Evolutionary conservation across 2,888 invertebrate species (phyloP).

Genomic region (Pseudanteris insignis): DNA sequence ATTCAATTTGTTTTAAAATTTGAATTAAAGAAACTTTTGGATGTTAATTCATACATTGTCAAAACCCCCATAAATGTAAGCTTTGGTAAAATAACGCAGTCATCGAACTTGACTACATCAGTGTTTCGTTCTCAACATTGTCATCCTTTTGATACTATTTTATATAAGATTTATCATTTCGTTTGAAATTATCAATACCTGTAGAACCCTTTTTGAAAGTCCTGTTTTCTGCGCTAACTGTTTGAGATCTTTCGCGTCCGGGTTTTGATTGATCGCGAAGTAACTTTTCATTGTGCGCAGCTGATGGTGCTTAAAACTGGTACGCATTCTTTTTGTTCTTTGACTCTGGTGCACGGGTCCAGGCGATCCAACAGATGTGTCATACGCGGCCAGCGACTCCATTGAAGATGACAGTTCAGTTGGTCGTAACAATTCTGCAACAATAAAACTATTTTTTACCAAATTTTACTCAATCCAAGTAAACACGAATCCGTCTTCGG

Average conservation of each 20-base stretch:
- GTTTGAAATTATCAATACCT: conserved; percentile 80
- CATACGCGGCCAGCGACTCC: conserved; percentile 79
- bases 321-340: conserved; percentile 95
- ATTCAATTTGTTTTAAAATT: too few relatives aligned
- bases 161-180: neutral
- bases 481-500: too few relatives aligned
- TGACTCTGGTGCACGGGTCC: conserved; percentile 74
- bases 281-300: conserved; percentile 99
- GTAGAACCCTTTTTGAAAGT: conserved; percentile 94
- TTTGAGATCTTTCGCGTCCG: conserved; percentile 98
- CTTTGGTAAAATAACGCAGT: too few relatives aligned
- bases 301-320: conserved; percentile 99
- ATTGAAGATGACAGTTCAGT: conserved; percentile 80
- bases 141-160: too few relatives aligned
- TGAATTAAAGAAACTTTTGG: too few relatives aligned
- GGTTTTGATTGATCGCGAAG: conserved; percentile 98
- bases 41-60: too few relatives aligned
- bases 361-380: conserved; percentile 77
- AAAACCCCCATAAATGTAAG: too few relatives aligned
- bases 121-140: too few relatives aligned
- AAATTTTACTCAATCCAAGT: too few relatives aligned
- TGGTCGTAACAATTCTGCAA: conserved; percentile 77
- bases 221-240: conserved; percentile 98
- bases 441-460: too few relatives aligned
- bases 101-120: too few relatives aligned